Base-by-base conservation (phyloP, 2,888 invertebrate genomes). In the Lepas anatifera region DNA sequence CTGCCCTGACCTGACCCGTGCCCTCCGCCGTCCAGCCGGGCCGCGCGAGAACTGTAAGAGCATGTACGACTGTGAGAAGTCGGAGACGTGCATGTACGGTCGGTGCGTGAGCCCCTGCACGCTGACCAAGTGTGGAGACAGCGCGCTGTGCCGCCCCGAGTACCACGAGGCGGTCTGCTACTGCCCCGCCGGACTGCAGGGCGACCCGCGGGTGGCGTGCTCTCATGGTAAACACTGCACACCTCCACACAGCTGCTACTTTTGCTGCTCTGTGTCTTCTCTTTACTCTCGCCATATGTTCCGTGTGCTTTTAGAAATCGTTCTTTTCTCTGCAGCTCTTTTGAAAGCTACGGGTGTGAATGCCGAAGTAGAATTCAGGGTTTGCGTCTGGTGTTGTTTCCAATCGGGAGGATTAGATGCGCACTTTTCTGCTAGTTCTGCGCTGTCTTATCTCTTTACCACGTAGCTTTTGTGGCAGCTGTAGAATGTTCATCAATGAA, bases 121-220 rank as follows among this genome's bases (percentile, higher is more conserved):
- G 71, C 69, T 67, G 18, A 84, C 88, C 70, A 85, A 86, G 1
- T 94, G 94, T 76, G 92, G 92, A 16, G 86, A 87, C 58, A 89
- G 88, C 39, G 91, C 92, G 4, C 84, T 87, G 73, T 94, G 94
- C 77, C 81, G 85, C 64, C 87, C 87, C 0, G 84, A 87, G n/a
- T 50, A 52, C 32, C 67, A 52, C 22, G 48, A 41, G 50, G 50
- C 70, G 18, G 35, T 67, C 32, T 71, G 71, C 63, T 41, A 58
- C 52, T 71, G 71, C 58, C 66, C 70, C 43, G 8, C 25, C 13
- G 71, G 71, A 13, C 63, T 66, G 35, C 52, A n/a, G 10, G 71
- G 71, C 27, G 67, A 71, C 67, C 35, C 46, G 39, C 46, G 29
- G 39, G 67, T 52, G 58, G 25, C 43, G 35, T 68, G 50, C 52